phyloP scores from a whole-genome alignment of 2,888 invertebrate genomes.

The Eudemis profundana region DNA sequence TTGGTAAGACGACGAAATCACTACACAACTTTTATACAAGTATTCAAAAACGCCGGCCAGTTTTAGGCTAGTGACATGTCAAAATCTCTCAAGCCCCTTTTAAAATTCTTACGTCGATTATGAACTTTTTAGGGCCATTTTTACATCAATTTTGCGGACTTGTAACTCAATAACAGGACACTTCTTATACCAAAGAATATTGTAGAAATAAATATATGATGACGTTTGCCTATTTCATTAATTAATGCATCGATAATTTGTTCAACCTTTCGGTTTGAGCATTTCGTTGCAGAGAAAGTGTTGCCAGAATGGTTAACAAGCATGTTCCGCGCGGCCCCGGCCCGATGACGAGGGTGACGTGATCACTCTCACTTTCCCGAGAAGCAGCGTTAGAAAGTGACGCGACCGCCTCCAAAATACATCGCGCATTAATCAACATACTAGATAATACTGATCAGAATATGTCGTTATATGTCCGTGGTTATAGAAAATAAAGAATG shows the following conservation, averaged over 20 bases:
- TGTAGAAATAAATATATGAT: too few species aligned
- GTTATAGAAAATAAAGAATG: not conserved
- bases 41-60: not conserved
- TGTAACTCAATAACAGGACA: not conserved
- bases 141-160: not conserved
- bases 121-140: not conserved
- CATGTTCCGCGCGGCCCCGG: slow-evolving; percentile 30
- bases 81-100: too few species aligned
- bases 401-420: slow-evolving; percentile 46
- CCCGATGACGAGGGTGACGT: slow-evolving; percentile 45
- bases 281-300: slow-evolving; percentile 36
- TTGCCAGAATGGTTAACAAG: slow-evolving; percentile 36
- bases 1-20: not conserved
- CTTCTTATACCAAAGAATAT: not conserved
- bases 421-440: slow-evolving; percentile 24
- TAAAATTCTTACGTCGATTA: too few species aligned
- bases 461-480: not conserved
- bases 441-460: slow-evolving; percentile 1
- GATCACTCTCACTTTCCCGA: slow-evolving; percentile 53
- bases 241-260: not conserved
- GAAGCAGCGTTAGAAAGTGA: slow-evolving; percentile 51
- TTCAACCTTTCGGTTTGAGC: slow-evolving; percentile 18
- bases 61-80: not conserved
- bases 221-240: not conserved
- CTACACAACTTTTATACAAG: not conserved